Conservation (phyloP, 2,888 invertebrate species). For the Caenorhabditis sp. region DNA sequence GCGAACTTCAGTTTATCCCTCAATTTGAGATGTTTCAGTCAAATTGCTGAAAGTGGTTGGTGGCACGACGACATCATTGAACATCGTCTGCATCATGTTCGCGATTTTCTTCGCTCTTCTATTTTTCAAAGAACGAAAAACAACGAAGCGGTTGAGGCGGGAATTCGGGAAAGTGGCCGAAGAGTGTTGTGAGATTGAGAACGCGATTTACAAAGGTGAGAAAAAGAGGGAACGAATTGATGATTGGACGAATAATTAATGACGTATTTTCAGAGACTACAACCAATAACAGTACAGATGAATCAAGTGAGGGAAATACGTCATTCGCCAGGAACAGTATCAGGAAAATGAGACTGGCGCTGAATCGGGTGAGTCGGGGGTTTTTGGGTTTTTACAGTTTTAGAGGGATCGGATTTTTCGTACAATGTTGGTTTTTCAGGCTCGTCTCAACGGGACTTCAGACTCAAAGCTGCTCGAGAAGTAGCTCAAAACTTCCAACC, state of each 20-base stretch:
- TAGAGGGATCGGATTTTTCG: background rate
- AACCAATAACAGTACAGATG: conserved; percentile 25
- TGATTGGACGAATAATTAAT: conserved; percentile 29
- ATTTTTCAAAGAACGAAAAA: conserved; percentile 52
- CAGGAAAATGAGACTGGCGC: conserved; percentile 56
- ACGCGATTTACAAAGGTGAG: conserved; percentile 55
- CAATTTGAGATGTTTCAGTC: conserved; percentile 51
- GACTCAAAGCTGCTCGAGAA: conserved; percentile 60
- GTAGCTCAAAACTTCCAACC: background rate
- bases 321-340: conserved; percentile 58
- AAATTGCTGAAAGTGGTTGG: conserved; percentile 60
- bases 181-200: conserved; percentile 40
- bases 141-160: conserved; percentile 23
- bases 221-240: background rate
- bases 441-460: conserved; percentile 59
- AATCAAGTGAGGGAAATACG: conserved; percentile 29
- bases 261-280: conserved; percentile 58
- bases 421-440: conserved; percentile 28
- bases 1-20: conserved; percentile 14
- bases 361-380: conserved; percentile 45
- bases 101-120: conserved; percentile 55
- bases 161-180: conserved; percentile 44
- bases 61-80: conserved; percentile 58
- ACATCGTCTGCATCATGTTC: conserved; percentile 55
- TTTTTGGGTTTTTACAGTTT: background rate